phyloP scores from a whole-genome alignment of 2,888 invertebrate genomes.

The Antitype chi region DNA sequence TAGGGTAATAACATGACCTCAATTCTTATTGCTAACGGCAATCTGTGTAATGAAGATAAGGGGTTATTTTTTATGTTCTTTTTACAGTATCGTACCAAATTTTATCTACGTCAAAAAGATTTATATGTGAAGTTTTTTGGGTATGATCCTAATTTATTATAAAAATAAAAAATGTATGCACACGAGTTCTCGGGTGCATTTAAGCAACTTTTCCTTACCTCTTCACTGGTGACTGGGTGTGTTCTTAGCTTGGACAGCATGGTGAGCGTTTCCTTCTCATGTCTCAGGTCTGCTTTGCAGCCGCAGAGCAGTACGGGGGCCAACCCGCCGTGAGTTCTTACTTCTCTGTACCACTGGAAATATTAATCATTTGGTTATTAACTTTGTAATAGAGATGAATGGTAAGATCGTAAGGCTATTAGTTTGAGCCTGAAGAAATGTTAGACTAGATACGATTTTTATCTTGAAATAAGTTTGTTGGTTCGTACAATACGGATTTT shows the following conservation, averaged over 20 bases:
- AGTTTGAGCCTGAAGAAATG: background rate
- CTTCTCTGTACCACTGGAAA: slow-evolving; percentile 92
- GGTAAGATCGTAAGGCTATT: no score
- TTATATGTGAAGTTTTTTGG: background rate
- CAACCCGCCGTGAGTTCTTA: slow-evolving; percentile 91
- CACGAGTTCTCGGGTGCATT: no score
- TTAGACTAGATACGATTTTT: background rate
- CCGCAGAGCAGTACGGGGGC: slow-evolving; percentile 92
- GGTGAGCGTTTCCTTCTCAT: slow-evolving; percentile 91
- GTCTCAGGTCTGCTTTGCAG: slow-evolving; percentile 92
- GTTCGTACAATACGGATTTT: background rate
- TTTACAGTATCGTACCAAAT: background rate
- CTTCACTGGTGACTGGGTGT: slow-evolving; percentile 91
- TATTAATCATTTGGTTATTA: background rate
- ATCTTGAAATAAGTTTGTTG: background rate
- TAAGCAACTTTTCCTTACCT: slow-evolving; percentile 76
- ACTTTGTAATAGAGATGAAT: background rate
- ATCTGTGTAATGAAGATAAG: background rate
- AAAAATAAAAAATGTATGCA: no score
- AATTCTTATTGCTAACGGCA: background rate
- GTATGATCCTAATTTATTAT: background rate
- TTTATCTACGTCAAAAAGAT: background rate
- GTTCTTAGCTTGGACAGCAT: slow-evolving; percentile 89
- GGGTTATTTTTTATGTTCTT: background rate
- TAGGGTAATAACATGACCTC: background rate